Evolutionary conservation across 2,888 invertebrate species (phyloP).

Genomic region (Pyrocoelia pectoralis): DNA sequence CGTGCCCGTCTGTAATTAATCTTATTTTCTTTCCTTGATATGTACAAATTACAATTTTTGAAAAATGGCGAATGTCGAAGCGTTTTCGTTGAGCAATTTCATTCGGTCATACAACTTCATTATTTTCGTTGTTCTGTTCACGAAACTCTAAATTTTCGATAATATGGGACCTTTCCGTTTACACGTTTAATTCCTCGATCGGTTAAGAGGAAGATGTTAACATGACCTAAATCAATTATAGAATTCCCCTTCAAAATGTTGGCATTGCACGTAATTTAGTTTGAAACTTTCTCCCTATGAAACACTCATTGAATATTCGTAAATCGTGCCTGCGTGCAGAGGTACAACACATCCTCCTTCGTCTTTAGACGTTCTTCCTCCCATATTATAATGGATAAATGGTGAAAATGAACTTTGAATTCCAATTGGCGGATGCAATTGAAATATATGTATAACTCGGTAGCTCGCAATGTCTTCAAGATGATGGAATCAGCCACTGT

Average conservation of each 20-base stretch:
- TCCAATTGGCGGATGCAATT: slow-evolving; percentile 26
- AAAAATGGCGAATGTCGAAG: neutral
- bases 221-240: slow-evolving; percentile 15
- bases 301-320: slow-evolving; percentile 27
- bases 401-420: slow-evolving; percentile 24
- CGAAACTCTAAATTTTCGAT: too few species aligned
- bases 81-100: neutral
- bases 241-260: neutral
- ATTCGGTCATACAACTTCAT: too few species aligned
- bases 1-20: neutral
- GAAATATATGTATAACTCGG: slow-evolving; percentile 23
- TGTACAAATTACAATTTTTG: neutral
- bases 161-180: too few species aligned
- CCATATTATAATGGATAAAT: slow-evolving; percentile 24
- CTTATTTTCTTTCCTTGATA: neutral
- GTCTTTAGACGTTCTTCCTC: slow-evolving; percentile 5
- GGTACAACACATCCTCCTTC: neutral
- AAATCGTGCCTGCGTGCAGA: slow-evolving; percentile 18
- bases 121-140: too few species aligned
- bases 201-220: slow-evolving; percentile 5
- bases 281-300: neutral
- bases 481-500: slow-evolving; percentile 8
- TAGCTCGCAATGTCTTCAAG: slow-evolving; percentile 29
- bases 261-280: slow-evolving; percentile 8
- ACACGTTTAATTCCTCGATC: neutral